A percentile compares a stretch with the other conserved stretches of the same genome.
These are phyloP conservation scores for Venturia canescens DNA, from an alignment of 1,140 invertebrate genomes.

Conservation along the genomic window DNA sequence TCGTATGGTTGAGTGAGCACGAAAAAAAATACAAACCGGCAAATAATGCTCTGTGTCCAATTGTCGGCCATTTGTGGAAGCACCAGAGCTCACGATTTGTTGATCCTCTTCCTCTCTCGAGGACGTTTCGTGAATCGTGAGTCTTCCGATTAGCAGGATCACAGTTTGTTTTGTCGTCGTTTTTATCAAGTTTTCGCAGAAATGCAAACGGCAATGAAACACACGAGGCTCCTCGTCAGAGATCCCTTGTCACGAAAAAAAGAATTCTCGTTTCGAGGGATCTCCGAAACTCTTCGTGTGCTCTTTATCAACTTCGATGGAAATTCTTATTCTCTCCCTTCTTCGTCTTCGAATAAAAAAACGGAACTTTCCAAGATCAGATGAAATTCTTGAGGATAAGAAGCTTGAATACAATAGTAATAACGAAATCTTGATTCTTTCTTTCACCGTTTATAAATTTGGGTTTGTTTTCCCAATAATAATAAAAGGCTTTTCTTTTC, in stretches of 20 bases:
- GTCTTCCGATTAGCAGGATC: not conserved
- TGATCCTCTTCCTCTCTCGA: constrained; percentile 29
- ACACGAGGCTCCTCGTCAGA: not conserved
- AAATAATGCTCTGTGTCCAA: constrained; percentile 71
- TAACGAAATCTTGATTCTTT: not conserved
- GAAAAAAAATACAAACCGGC: constrained; percentile 68
- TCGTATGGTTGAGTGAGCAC: not conserved
- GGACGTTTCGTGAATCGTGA: constrained; percentile 16
- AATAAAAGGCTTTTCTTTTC: not conserved
- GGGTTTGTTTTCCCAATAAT: not conserved
- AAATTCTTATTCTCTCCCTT: not conserved
- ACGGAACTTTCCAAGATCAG: not conserved
- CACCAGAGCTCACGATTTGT: constrained; percentile 29
- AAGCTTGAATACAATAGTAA: no score
- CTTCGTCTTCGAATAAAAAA: not conserved
- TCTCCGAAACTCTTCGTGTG: not conserved
- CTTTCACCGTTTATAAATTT: not conserved
- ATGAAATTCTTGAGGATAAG: no score
- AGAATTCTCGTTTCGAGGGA: constrained; percentile 1
- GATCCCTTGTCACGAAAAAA: constrained; percentile 14
- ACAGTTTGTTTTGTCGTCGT: not conserved
- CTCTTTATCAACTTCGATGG: not conserved
- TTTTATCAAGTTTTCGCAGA: not conserved
- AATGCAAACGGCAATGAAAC: not conserved
- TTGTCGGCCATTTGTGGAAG: constrained; percentile 74